These are phyloP conservation scores for Drosophila tropicalis DNA, from an alignment of 1,140 invertebrate genomes.

Conservation along the genomic window DNA sequence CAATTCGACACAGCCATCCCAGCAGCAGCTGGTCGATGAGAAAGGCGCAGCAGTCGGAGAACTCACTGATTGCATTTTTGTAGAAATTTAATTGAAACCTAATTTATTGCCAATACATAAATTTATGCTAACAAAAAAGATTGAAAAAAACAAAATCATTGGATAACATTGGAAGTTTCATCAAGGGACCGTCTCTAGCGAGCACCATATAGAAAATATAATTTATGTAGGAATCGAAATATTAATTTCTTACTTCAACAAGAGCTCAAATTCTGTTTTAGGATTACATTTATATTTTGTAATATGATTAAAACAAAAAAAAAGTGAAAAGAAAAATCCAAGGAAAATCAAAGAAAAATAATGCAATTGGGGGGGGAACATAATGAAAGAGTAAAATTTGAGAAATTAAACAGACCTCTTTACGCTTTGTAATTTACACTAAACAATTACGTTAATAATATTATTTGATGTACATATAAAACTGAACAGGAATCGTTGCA, in stretches of 20 bases:
- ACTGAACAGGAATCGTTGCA: slow-evolving; percentile 65
- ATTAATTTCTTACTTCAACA: slow-evolving; percentile 12
- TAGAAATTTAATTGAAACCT: slow-evolving; percentile 1
- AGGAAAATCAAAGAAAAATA: slow-evolving; percentile 42
- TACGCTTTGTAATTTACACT: slow-evolving; percentile 70
- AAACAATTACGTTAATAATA: slow-evolving; percentile 64
- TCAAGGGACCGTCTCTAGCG: background rate
- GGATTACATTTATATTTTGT: slow-evolving; percentile 69
- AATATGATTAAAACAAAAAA: slow-evolving; percentile 49
- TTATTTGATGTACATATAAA: slow-evolving; percentile 60
- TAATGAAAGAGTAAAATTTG: slow-evolving; percentile 31
- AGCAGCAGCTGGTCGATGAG: background rate
- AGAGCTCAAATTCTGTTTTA: slow-evolving; percentile 27
- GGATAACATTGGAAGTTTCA: background rate
- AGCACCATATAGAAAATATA: background rate
- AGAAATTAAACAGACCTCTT: slow-evolving; percentile 66
- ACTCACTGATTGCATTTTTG: slow-evolving; percentile 3
- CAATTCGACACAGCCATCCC: slow-evolving; percentile 28
- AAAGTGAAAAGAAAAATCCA: slow-evolving; percentile 25
- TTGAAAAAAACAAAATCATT: background rate
- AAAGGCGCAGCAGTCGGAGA: background rate
- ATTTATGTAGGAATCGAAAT: background rate
- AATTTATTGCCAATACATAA: slow-evolving; percentile 12
- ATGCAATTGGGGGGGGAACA: slow-evolving; percentile 13
- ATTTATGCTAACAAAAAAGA: slow-evolving; percentile 2